A percentile compares a stretch with the other conserved stretches of the same genome.
These are phyloP conservation scores for Hemicrepidius hirtus DNA, from an alignment of 2,888 invertebrate genomes.

Conservation along the genomic window DNA sequence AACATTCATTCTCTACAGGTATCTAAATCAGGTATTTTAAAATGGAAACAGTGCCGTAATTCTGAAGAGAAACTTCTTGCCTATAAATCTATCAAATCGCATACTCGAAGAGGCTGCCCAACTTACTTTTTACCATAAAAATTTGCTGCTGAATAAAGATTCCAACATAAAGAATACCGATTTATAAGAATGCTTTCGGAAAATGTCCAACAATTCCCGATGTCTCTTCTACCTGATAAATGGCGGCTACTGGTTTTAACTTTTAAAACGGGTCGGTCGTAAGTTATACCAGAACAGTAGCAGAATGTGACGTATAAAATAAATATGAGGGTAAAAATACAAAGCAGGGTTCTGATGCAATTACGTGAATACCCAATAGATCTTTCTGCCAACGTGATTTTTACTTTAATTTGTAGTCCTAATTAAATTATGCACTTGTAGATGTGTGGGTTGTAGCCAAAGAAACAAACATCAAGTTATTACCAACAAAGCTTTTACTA, in stretches of 20 bases:
- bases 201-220: slow-evolving; percentile 61
- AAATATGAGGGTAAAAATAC: slow-evolving; percentile 44
- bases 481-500: too few relatives aligned
- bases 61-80: slow-evolving; percentile 38
- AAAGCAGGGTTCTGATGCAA: slow-evolving; percentile 29
- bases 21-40: slow-evolving; percentile 36
- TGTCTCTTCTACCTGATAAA: slow-evolving; percentile 62
- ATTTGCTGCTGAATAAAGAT: slow-evolving; percentile 51
- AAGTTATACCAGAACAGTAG: slow-evolving; percentile 51
- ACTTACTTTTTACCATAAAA: slow-evolving; percentile 52
- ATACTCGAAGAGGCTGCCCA: slow-evolving; percentile 38
- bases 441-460: too few relatives aligned
- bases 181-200: slow-evolving; percentile 59
- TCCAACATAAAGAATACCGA: slow-evolving; percentile 53
- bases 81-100: slow-evolving; percentile 48
- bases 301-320: slow-evolving; percentile 47
- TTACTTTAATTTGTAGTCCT: neutral
- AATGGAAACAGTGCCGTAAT: slow-evolving; percentile 39
- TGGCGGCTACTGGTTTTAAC: slow-evolving; percentile 67
- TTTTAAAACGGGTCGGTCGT: slow-evolving; percentile 54
- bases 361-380: slow-evolving; percentile 22
- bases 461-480: too few relatives aligned
- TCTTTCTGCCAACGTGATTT: neutral
- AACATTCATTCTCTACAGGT: slow-evolving; percentile 11
- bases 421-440: neutral